Percentiles rank a stretch among this genome's conserved stretches.
Conservation (phyloP, 2,113 vertebrate genomes). For the Phocoena phocoena region DNA sequence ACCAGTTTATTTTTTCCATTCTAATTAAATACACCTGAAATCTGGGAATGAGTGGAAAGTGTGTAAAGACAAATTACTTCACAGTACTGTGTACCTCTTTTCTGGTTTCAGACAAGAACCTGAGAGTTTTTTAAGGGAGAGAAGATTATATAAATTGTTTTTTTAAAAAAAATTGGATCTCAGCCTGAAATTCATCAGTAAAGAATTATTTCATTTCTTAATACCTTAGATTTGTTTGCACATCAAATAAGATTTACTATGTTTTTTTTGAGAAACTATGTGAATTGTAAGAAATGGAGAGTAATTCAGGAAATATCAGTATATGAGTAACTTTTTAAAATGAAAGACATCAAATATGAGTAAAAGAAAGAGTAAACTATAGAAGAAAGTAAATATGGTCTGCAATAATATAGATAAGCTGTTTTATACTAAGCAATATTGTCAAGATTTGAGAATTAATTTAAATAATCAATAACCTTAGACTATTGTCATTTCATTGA, state of each 20-base stretch:
- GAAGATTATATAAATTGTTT: background rate
- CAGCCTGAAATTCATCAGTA: background rate
- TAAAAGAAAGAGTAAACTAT: background rate
- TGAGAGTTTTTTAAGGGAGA: background rate
- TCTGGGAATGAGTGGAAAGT: background rate
- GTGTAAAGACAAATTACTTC: background rate
- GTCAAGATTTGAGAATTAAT: slow-evolving; percentile 67
- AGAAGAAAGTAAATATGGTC: background rate
- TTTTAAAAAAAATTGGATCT: background rate
- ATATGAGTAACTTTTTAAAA: background rate
- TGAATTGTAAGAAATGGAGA: background rate
- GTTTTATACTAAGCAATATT: slow-evolving; percentile 45
- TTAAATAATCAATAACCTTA: slow-evolving; percentile 58
- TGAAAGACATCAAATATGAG: background rate
- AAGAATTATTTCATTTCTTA: background rate
- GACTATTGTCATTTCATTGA: slow-evolving; percentile 37
- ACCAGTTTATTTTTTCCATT: background rate
- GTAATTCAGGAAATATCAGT: background rate
- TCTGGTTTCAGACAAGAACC: background rate
- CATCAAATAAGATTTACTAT: background rate
- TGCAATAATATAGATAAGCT: background rate
- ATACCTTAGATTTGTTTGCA: background rate
- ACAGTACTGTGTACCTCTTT: background rate
- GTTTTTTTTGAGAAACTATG: background rate
- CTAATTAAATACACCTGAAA: background rate